Evolutionary conservation across 2,113 vertebrate species (phyloP).

Genomic region (Indicator indicator): DNA sequence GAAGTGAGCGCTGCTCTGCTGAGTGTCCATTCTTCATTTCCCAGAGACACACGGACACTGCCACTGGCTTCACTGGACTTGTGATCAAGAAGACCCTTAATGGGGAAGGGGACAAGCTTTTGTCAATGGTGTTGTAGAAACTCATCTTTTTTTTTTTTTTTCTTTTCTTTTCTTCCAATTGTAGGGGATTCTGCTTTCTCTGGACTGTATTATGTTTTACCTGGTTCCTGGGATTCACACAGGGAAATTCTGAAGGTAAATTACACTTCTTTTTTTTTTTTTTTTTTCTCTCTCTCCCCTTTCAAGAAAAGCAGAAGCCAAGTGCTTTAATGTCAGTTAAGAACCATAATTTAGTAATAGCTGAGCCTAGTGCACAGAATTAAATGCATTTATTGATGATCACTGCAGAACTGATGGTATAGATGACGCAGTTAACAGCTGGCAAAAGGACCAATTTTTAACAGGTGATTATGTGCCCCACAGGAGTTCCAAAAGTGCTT

Average conservation of each 20-base stretch:
- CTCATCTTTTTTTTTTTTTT: conserved; percentile 40
- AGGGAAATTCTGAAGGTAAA: conserved; percentile 95
- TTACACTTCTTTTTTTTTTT: not conserved
- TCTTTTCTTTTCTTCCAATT: conserved; percentile 61
- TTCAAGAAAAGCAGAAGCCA: not conserved
- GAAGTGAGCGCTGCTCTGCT: not conserved
- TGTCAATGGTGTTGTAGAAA: not conserved
- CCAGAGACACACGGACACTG: not conserved
- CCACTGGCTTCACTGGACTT: not conserved
- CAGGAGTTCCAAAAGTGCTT: not conserved
- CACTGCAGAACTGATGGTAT: not conserved
- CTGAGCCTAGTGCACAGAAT: not conserved
- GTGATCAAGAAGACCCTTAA: not conserved
- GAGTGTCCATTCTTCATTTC: fast-evolving
- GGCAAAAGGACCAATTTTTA: not conserved
- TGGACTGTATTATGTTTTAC: conserved; percentile 89
- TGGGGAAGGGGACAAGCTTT: not conserved
- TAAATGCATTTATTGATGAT: not conserved
- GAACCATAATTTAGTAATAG: not conserved
- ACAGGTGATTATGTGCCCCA: not conserved
- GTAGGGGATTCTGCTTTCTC: conserved; percentile 92
- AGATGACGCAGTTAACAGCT: not conserved
- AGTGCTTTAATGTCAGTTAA: not conserved
- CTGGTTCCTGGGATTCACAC: conserved; percentile 91
- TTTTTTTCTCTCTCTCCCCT: not conserved